These are phyloP conservation scores for Grapholita molesta DNA, from an alignment of 1,140 invertebrate genomes.

Conservation along the genomic window DNA sequence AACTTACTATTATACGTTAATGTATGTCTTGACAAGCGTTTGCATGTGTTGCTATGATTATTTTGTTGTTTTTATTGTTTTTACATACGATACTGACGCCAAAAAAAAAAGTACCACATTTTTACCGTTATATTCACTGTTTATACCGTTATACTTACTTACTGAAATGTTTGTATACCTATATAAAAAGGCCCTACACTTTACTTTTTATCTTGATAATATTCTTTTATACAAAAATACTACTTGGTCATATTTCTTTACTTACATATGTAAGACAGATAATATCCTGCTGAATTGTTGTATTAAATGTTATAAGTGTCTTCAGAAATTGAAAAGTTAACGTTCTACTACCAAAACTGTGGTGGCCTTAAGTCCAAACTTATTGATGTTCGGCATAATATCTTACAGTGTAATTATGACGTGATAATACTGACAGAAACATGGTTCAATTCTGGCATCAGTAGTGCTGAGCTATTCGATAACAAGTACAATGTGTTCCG, in stretches of 20 bases:
- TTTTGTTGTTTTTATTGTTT: neutral
- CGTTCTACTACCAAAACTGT: slow-evolving; percentile 17
- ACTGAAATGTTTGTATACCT: too few species aligned
- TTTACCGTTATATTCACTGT: too few species aligned
- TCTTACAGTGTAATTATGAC: slow-evolving; percentile 13
- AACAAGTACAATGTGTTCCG: neutral
- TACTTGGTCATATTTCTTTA: too few species aligned
- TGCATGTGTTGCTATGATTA: neutral
- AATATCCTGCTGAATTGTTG: neutral
- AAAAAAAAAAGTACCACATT: too few species aligned
- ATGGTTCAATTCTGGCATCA: neutral
- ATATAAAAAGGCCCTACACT: too few species aligned
- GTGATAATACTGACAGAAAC: slow-evolving; percentile 11
- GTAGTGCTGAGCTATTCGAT: neutral
- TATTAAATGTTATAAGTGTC: neutral
- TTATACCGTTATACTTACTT: too few species aligned
- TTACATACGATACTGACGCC: too few species aligned
- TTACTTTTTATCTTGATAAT: neutral
- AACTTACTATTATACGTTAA: neutral
- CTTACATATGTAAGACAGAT: neutral
- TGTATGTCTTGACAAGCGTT: neutral
- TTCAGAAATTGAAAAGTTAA: neutral
- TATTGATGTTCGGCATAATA: neutral
- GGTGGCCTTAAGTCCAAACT: slow-evolving; percentile 10
- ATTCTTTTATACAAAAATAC: neutral